Base-by-base conservation (phyloP, 1,140 invertebrate genomes). In the Drosophila malerkotliana region DNA sequence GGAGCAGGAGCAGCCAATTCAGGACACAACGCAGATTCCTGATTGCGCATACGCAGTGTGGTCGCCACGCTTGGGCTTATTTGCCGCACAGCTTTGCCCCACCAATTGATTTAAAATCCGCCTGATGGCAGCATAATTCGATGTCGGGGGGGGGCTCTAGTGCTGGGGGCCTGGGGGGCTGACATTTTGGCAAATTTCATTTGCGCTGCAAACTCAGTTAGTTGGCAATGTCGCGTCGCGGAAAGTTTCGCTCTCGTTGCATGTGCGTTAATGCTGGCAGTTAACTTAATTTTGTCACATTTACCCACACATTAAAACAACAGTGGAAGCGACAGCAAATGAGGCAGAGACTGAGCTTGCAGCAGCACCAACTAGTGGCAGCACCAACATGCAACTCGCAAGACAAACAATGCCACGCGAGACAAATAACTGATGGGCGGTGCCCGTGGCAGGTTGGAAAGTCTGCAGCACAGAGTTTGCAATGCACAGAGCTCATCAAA, bases 271-370 rank as follows among this genome's bases (percentile, higher is more conserved):
- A 88, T 84, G 85, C 67, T 69, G 80, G 66, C 80, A 90, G 84
- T 88, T 90, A 88, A 88, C 77, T 88, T 90, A 79, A 88, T 88
- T 88, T 88, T 75, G 80, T 88, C 84, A 83, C 84, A 88, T 88
- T 90, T 88, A 72, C 77, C 85, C 88, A 80, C 84, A 88, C 84
- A 83, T 88, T 88, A 88, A 84, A 80, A 69, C 62, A 82, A 69
- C 77, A 62, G 72, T 28, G 59, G 28, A 18, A 59, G 54, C 45
- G 44, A 47, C 44, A 10, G 44, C 56, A 64, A 61, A 60, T 48
- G 57, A 73, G 45, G 45, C 34, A 26, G 47, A 39, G 41, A 58
- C 21, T 37, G 44, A 62, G 61, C 55, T 55, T 52, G 69, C 59
- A 56, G 58, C 57, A 37, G 54, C 44, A 21, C 21, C 54, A 24